Evolutionary conservation across 2,888 invertebrate species (phyloP).

Genomic region (Eustalomyia histrio): DNA sequence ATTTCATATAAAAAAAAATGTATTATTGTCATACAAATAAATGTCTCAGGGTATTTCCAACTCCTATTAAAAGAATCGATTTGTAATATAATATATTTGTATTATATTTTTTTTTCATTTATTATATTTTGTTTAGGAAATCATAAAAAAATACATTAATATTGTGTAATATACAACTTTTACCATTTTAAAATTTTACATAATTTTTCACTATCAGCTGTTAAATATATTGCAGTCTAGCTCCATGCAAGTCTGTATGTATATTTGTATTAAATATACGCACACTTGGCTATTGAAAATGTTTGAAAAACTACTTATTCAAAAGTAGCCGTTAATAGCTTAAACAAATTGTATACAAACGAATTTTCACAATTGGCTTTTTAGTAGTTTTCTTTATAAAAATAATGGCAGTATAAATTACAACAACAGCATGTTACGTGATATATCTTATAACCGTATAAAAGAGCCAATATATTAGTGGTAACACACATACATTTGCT

Average conservation of each 20-base stretch:
- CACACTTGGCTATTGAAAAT: constrained; percentile 28
- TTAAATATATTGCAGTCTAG: constrained; percentile 15
- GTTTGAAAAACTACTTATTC: background rate
- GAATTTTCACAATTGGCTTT: constrained; percentile 15
- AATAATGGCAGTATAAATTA: background rate
- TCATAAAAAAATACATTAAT: background rate
- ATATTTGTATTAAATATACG: background rate
- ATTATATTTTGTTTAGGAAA: background rate
- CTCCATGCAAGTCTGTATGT: background rate
- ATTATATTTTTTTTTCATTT: background rate
- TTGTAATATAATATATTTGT: background rate
- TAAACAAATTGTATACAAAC: constrained; percentile 2
- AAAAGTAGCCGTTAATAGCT: constrained; percentile 18
- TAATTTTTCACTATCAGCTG: constrained; percentile 37
- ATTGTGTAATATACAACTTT: constrained; percentile 39
- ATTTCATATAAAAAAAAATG: no score
- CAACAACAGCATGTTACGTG: constrained; percentile 41
- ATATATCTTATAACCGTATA: constrained; percentile 47
- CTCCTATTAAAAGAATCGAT: no score
- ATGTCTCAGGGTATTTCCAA: no score
- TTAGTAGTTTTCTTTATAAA: constrained; percentile 1
- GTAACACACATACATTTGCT: constrained; percentile 8
- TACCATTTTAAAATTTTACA: constrained; percentile 43
- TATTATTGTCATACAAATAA: no score
- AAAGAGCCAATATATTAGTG: constrained; percentile 36